These are phyloP conservation scores for Opisthograptis luteolata DNA, from an alignment of 2,888 invertebrate species.

Conservation along the genomic window DNA sequence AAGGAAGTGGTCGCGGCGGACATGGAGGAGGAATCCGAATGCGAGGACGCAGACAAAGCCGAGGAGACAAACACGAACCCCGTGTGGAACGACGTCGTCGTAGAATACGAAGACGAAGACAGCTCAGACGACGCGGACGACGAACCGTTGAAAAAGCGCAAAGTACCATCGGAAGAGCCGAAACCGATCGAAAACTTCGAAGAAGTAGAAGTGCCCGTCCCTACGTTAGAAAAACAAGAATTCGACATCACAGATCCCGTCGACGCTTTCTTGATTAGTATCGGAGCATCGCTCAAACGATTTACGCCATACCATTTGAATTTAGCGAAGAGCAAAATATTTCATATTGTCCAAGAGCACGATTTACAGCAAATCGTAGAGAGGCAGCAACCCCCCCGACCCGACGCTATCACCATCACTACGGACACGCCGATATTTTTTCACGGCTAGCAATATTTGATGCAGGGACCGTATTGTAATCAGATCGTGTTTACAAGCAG, in stretches of 20 bases:
- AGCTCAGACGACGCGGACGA: slow-evolving; percentile 46
- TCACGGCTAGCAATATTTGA: slow-evolving; percentile 28
- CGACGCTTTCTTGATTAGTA: slow-evolving; percentile 71
- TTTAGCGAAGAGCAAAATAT: slow-evolving; percentile 77
- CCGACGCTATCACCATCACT: slow-evolving; percentile 51
- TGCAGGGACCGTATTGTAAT: too few relatives aligned
- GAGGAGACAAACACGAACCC: slow-evolving; percentile 8
- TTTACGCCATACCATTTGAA: slow-evolving; percentile 77
- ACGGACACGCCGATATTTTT: slow-evolving; percentile 40
- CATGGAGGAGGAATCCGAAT: slow-evolving; percentile 45
- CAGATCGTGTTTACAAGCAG: too few relatives aligned
- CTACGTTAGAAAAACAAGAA: slow-evolving; percentile 50
- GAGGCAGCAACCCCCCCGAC: slow-evolving; percentile 44
- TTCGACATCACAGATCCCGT: slow-evolving; percentile 68
- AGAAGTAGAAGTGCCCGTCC: slow-evolving; percentile 38
- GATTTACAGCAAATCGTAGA: slow-evolving; percentile 77
- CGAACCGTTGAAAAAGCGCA: slow-evolving; percentile 42
- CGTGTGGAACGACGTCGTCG: slow-evolving; percentile 28
- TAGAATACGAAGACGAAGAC: slow-evolving; percentile 44
- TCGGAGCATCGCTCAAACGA: slow-evolving; percentile 70
- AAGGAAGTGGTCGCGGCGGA: slow-evolving; percentile 57
- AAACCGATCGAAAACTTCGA: slow-evolving; percentile 42
- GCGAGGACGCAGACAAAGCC: slow-evolving; percentile 32
- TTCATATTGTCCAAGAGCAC: slow-evolving; percentile 74
- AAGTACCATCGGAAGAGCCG: slow-evolving; percentile 42